Evolutionary conservation across 2,888 invertebrate species (phyloP).

Genomic region (Temnothorax rugatulus): DNA sequence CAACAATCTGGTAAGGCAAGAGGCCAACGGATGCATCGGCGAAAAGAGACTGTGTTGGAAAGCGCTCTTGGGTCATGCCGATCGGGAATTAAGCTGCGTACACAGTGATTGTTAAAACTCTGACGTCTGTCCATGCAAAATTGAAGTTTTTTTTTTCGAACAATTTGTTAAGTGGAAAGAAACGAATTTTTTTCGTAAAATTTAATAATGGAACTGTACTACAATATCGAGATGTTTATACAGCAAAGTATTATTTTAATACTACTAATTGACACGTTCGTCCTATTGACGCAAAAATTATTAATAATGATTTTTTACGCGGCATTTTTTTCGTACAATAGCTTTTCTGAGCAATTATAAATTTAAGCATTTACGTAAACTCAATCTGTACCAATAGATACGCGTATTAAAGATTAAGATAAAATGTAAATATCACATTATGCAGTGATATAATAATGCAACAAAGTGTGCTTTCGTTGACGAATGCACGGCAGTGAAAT

Average conservation of each 20-base stretch:
- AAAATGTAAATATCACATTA: constrained; percentile 15
- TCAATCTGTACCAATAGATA: background rate
- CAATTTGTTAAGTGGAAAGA: background rate
- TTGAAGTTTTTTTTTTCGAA: background rate
- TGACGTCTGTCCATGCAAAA: background rate
- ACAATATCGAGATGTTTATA: background rate
- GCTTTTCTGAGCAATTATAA: background rate
- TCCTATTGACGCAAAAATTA: background rate
- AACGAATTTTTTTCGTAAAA: background rate
- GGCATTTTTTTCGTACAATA: background rate
- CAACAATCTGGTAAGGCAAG: constrained; percentile 77
- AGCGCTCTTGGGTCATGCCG: constrained; percentile 66
- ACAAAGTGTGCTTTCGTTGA: constrained; percentile 68
- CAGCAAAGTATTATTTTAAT: background rate
- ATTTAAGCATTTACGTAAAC: background rate
- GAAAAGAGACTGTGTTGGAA: constrained; percentile 64
- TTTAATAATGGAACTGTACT: background rate
- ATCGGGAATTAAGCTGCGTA: constrained; percentile 65
- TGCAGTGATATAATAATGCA: background rate
- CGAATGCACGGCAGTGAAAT: constrained; percentile 68
- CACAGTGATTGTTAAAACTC: constrained; percentile 54
- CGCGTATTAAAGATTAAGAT: background rate
- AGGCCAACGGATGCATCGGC: constrained; percentile 67
- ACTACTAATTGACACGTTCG: background rate
- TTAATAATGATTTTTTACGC: background rate